Evolutionary conservation across 2,888 invertebrate species (phyloP).

Genomic region (Hirtodrosophila confusa): DNA sequence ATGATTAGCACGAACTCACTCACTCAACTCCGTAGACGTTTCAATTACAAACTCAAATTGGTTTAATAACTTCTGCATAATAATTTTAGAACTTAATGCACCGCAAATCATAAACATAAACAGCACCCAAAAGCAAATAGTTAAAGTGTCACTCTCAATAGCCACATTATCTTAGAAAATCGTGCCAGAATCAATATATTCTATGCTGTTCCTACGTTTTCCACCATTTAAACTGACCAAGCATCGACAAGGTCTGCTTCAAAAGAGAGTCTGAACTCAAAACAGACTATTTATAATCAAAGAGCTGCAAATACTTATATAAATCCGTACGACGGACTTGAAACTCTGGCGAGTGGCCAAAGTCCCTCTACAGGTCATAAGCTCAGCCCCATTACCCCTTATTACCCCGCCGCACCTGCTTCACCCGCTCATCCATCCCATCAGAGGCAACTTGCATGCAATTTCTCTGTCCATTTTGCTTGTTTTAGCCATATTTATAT

Average conservation of each 20-base stretch:
- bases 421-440: conserved; percentile 3
- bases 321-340: conserved; percentile 20
- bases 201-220: too few species aligned
- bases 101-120: conserved; percentile 61
- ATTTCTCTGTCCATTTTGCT: conserved; percentile 48
- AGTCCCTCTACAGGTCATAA: conserved; percentile 3
- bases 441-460: conserved; percentile 54
- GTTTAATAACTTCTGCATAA: conserved; percentile 26
- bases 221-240: too few species aligned
- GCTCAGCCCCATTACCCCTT: conserved; percentile 2
- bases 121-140: conserved; percentile 33
- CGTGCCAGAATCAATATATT: too few species aligned
- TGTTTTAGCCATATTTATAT: conserved; percentile 38
- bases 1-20: conserved; percentile 43
- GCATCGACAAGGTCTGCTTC: too few species aligned
- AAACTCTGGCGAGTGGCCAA: conserved; percentile 30
- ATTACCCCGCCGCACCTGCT: conserved; percentile 1
- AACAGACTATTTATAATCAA: conserved; percentile 4
- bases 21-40: conserved; percentile 49
- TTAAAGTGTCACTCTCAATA: too few species aligned
- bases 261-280: too few species aligned
- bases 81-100: conserved; percentile 59
- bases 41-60: conserved; percentile 14
- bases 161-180: too few species aligned
- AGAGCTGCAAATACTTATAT: conserved; percentile 27